Percentiles rank a stretch among this genome's conserved stretches.
Conservation (phyloP, 1,140 invertebrate species). For the Camponotus vicinus region DNA sequence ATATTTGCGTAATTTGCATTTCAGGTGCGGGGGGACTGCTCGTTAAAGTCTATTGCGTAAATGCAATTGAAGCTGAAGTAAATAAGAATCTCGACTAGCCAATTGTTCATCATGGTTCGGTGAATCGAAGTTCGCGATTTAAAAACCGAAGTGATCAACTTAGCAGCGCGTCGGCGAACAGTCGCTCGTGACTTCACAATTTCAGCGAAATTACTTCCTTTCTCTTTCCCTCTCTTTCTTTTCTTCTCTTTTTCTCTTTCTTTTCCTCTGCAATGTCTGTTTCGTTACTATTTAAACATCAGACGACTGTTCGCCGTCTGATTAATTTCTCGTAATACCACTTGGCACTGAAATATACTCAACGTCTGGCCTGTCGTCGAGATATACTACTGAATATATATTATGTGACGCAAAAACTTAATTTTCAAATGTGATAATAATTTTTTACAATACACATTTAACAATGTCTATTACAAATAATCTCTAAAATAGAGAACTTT, state of each 20-base stretch:
- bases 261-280: conserved; percentile 24
- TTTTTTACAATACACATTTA: neutral
- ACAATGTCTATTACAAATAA: neutral
- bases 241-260: too few species aligned
- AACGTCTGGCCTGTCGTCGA: neutral
- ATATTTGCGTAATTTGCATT: conserved; percentile 53
- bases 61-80: conserved; percentile 49
- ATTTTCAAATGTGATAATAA: neutral
- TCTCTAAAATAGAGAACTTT: neutral
- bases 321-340: conserved; percentile 19
- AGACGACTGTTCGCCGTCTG: neutral
- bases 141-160: conserved; percentile 58
- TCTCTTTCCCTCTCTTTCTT: too few species aligned
- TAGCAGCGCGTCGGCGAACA: conserved; percentile 36
- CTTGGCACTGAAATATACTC: conserved; percentile 6
- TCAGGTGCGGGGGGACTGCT: conserved; percentile 8
- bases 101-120: conserved; percentile 32
- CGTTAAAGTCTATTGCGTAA: conserved; percentile 56
- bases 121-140: conserved; percentile 52
- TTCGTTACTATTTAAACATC: conserved; percentile 26
- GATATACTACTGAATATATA: conserved; percentile 19
- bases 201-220: conserved; percentile 27
- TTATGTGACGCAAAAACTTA: neutral
- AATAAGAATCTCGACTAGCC: conserved; percentile 47
- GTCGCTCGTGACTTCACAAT: conserved; percentile 41